These are phyloP conservation scores for Cladopsammia gracilis DNA, from an alignment of 64 coral and sea anemone species.

Conservation along the genomic window DNA sequence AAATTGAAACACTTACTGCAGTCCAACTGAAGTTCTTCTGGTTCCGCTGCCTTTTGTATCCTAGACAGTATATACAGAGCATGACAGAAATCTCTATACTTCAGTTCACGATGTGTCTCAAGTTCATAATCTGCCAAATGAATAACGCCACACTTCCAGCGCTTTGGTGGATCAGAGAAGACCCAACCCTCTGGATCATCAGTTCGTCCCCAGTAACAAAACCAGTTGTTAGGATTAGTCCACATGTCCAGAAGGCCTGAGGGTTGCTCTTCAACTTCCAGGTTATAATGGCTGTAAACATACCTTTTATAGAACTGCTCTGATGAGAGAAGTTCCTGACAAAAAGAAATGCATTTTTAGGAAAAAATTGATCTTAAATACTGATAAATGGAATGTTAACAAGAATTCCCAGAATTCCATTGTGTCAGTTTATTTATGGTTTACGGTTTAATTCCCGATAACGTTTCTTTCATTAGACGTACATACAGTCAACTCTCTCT, in stretches of 20 bases:
- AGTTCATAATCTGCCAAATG: constrained; percentile 63
- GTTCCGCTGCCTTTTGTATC: constrained; percentile 55
- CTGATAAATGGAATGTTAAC: too few species aligned
- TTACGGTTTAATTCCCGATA: too few species aligned
- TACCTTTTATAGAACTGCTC: constrained; percentile 59
- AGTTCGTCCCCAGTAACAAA: constrained; percentile 24
- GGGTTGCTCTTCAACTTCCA: constrained; percentile 53
- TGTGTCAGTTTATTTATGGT: too few species aligned
- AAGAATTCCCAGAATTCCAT: too few species aligned
- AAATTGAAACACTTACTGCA: constrained; percentile 32
- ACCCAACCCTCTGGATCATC: constrained; percentile 18
- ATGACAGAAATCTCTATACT: constrained; percentile 62
- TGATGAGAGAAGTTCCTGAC: constrained; percentile 26
- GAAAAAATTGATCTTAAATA: background rate
- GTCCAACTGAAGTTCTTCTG: constrained; percentile 33
- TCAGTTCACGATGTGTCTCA: constrained; percentile 20
- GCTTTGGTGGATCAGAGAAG: constrained; percentile 51
- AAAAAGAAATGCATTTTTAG: background rate
- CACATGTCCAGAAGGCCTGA: constrained; percentile 35
- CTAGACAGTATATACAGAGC: constrained; percentile 45
- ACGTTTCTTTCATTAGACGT: too few species aligned
- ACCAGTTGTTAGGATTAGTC: constrained; percentile 1
- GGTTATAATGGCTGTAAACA: constrained; percentile 20
- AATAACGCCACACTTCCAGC: constrained; percentile 75
- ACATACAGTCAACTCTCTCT: too few species aligned